Conservation (phyloP, 2,113 vertebrate genomes). For the Diadophis punctatus region DNA sequence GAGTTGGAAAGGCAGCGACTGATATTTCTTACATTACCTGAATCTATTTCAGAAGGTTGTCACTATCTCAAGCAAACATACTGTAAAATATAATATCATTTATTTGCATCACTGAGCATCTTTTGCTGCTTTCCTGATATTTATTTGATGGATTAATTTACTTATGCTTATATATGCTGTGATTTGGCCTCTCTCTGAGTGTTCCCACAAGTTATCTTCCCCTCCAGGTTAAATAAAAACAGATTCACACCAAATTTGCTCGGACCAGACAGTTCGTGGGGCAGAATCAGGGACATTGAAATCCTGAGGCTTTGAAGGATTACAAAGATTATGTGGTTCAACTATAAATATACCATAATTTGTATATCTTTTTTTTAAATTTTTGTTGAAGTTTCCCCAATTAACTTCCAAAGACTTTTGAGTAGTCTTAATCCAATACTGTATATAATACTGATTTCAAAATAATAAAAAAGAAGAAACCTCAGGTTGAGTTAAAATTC, state of each 20-base stretch:
- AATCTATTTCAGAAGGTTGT: constrained; percentile 37
- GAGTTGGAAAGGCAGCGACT: constrained; percentile 53
- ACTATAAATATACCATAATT: constrained; percentile 19
- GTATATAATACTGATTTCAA: constrained; percentile 36
- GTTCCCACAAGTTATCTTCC: constrained; percentile 20
- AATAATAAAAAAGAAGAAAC: constrained; percentile 52
- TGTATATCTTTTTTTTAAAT: background rate
- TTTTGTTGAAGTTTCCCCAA: background rate
- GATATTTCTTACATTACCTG: constrained; percentile 55
- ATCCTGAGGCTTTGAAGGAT: background rate
- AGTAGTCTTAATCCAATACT: background rate
- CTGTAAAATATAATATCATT: constrained; percentile 36
- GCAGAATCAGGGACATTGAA: constrained; percentile 1
- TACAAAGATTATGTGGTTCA: constrained; percentile 7
- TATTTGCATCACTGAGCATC: constrained; percentile 9
- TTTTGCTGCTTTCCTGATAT: constrained; percentile 46
- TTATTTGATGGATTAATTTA: constrained; percentile 41
- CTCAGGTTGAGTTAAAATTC: constrained; percentile 47
- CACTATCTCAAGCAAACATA: constrained; percentile 42
- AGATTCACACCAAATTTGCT: constrained; percentile 20
- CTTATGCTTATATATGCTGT: constrained; percentile 22
- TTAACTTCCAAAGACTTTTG: constrained; percentile 20
- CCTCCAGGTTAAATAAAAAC: constrained; percentile 18
- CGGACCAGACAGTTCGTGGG: background rate
- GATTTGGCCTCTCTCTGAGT: constrained; percentile 4